Evolutionary conservation across 2,113 vertebrate genomes (phyloP).

Genomic region (Pipra filicauda): DNA sequence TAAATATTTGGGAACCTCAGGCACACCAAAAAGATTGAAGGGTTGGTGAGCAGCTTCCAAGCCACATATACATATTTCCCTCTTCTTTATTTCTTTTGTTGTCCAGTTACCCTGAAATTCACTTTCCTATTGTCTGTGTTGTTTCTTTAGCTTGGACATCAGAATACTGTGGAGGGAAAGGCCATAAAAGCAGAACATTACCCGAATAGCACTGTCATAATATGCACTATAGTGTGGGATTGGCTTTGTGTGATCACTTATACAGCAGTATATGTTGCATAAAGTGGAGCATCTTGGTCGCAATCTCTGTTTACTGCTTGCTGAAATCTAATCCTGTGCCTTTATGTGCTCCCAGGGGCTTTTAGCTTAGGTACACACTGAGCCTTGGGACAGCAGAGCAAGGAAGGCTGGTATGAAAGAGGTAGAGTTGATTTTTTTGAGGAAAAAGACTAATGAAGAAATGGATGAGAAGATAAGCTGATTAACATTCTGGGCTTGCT

Average conservation of each 20-base stretch:
- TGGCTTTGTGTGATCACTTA: not conserved
- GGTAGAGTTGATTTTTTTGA: not conserved
- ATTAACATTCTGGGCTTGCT: not conserved
- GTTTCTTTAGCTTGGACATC: not conserved
- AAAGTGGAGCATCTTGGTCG: not conserved
- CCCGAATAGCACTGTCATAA: not conserved
- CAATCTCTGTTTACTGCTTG: not conserved
- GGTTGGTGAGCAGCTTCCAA: not conserved
- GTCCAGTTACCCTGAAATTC: not conserved
- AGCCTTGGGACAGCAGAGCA: not conserved
- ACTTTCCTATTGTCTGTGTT: not conserved
- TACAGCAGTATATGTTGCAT: not conserved
- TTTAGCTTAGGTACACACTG: not conserved
- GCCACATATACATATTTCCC: rapidly evolving
- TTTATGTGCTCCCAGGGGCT: not conserved
- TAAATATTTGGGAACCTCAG: not conserved
- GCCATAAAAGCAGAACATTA: not conserved
- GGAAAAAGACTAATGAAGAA: not conserved
- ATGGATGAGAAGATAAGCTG: not conserved
- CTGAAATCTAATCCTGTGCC: not conserved
- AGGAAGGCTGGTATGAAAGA: not conserved
- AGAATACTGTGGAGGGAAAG: not conserved
- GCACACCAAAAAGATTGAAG: not conserved
- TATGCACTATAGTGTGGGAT: not conserved
- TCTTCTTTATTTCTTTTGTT: not conserved